Percentiles rank a stretch among this genome's conserved stretches.
These are phyloP conservation scores for Lacanobia oleracea DNA, from an alignment of 2,888 invertebrate genomes.

Conservation along the genomic window DNA sequence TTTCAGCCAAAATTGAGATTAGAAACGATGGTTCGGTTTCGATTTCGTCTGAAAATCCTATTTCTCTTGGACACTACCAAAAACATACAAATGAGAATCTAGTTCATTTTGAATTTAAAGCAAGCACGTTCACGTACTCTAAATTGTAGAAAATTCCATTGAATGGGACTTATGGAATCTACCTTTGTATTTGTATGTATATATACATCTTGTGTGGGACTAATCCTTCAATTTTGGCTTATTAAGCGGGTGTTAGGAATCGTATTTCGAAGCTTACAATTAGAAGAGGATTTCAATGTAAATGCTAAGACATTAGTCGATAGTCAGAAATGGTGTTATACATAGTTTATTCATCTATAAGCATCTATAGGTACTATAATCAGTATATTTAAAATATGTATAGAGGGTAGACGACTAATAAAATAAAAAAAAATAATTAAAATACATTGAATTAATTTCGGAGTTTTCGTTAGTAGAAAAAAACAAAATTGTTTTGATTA, in stretches of 20 bases:
- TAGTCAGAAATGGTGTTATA: neutral
- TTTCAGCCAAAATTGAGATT: too few species aligned
- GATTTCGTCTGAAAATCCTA: too few species aligned
- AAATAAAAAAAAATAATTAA: too few species aligned
- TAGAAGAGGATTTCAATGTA: neutral
- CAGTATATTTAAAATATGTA: neutral
- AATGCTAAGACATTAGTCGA: neutral
- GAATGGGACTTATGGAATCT: neutral
- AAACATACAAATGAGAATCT: too few species aligned
- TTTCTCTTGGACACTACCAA: too few species aligned
- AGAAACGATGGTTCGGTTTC: too few species aligned
- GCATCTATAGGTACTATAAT: neutral
- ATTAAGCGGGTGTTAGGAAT: constrained; percentile 3
- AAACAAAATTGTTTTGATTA: too few species aligned
- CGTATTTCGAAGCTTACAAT: constrained; percentile 5
- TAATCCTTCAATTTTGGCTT: constrained; percentile 1
- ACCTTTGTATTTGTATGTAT: neutral
- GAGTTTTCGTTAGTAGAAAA: too few species aligned
- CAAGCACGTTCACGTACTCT: neutral
- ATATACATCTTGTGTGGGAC: neutral
- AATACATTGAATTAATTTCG: too few species aligned
- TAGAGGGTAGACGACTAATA: too few species aligned
- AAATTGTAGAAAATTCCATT: constrained; percentile 12
- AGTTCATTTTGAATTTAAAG: neutral
- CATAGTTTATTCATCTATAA: neutral